Evolutionary conservation across 2,888 invertebrate genomes (phyloP).

Genomic region (Ophraella communa): DNA sequence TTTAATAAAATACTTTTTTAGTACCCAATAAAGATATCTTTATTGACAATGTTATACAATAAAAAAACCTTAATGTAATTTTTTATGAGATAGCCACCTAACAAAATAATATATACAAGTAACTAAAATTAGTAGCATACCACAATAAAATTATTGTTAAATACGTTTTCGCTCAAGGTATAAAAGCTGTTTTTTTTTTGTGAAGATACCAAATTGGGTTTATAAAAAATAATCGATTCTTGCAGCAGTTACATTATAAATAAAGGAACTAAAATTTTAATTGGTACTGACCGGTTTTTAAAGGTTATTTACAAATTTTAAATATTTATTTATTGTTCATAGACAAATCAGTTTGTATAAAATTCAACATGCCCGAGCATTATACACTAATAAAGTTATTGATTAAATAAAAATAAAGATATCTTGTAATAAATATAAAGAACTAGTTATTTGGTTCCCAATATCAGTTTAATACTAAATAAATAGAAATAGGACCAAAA

Average conservation of each 20-base stretch:
- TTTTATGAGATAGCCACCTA: neutral
- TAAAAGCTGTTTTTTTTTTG: neutral
- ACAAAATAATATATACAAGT: neutral
- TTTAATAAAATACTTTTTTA: neutral
- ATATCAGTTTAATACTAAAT: no score
- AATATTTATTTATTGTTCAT: no score
- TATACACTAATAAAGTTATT: no score
- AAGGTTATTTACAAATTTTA: neutral
- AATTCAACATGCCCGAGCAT: no score
- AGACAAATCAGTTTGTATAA: no score
- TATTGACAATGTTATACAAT: conserved; percentile 5
- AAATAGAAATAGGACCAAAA: no score
- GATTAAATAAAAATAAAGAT: no score
- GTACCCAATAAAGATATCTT: neutral
- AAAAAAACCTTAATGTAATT: neutral
- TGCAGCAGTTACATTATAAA: neutral
- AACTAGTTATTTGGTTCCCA: no score
- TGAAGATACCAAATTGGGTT: neutral
- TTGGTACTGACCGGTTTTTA: neutral
- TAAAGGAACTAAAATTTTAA: neutral
- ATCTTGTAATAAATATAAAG: no score
- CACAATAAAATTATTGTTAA: neutral
- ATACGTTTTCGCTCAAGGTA: neutral
- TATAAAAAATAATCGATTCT: neutral
- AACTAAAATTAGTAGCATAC: conserved; percentile 1